These are phyloP conservation scores for Hydrozoanthus gracilis DNA, from an alignment of 92 coral and sea anemone species.

Conservation along the genomic window DNA sequence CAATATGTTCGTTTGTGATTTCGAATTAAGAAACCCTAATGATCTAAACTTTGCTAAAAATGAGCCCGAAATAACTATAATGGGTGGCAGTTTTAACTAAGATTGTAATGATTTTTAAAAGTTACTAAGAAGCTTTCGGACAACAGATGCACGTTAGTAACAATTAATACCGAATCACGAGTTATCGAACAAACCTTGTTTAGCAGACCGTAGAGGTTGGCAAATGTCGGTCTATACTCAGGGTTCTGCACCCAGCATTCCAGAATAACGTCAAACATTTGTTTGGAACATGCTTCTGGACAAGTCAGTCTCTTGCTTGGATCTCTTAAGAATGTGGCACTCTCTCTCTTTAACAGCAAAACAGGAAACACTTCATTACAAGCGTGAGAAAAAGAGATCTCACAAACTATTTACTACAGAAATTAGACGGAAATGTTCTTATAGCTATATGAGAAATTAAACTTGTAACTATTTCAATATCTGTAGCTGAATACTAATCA, in stretches of 20 bases:
- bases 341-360: neutral
- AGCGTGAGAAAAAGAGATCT: neutral
- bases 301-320: conserved; percentile 19
- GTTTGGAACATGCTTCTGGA: neutral
- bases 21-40: no score
- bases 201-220: neutral
- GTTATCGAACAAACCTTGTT: conserved; percentile 9
- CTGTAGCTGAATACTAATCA: neutral
- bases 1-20: no score
- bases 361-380: neutral
- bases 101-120: no score
- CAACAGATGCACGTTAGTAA: no score
- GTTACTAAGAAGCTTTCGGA: no score
- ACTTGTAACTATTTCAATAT: no score
- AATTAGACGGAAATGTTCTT: neutral
- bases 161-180: neutral
- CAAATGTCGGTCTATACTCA: conserved; percentile 7
- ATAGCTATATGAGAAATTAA: neutral
- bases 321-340: neutral
- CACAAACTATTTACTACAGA: neutral
- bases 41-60: no score
- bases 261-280: neutral
- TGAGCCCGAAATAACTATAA: no score
- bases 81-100: no score
- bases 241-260: conserved; percentile 24